phyloP scores from a whole-genome alignment of 2,797 vertebrate species.

The Bufotes viridis region DNA sequence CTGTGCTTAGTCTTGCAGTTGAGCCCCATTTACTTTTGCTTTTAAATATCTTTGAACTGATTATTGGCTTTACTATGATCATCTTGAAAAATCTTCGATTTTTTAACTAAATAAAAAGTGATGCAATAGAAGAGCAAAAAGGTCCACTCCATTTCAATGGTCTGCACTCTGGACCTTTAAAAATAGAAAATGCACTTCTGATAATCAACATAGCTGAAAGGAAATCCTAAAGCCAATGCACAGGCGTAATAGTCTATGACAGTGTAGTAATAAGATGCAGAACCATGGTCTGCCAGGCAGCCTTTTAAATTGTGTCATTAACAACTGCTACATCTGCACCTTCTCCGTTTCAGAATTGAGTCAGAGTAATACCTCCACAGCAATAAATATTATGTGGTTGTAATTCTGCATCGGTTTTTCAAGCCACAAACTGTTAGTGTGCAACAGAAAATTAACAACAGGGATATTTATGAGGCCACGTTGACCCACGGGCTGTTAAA shows the following conservation, averaged over 20 bases:
- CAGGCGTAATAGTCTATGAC: neutral
- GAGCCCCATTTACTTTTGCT: no score
- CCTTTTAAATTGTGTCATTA: conserved; percentile 46
- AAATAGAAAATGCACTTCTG: neutral
- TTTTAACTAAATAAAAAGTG: neutral
- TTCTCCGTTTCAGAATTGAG: conserved; percentile 27
- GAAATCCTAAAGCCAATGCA: neutral
- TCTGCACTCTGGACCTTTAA: neutral
- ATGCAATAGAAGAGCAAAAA: neutral
- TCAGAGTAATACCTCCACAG: neutral
- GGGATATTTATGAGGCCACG: conserved; percentile 46
- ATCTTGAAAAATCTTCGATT: no score
- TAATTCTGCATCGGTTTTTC: conserved; percentile 38
- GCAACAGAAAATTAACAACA: conserved; percentile 47
- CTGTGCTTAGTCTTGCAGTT: no score
- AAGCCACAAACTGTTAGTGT: conserved; percentile 52
- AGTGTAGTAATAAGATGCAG: conserved; percentile 20
- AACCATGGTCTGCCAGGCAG: conserved; percentile 14
- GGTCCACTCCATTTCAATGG: no score
- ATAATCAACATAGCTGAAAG: neutral
- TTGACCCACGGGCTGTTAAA: conserved; percentile 41
- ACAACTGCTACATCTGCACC: conserved; percentile 28
- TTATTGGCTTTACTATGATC: no score
- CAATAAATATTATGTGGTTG: conserved; percentile 41
- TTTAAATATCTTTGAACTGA: no score